A percentile compares a stretch with the other conserved stretches of the same genome.
Evolutionary conservation across 2,888 invertebrate species (phyloP).

Genomic region (Melinaea menophilus): DNA sequence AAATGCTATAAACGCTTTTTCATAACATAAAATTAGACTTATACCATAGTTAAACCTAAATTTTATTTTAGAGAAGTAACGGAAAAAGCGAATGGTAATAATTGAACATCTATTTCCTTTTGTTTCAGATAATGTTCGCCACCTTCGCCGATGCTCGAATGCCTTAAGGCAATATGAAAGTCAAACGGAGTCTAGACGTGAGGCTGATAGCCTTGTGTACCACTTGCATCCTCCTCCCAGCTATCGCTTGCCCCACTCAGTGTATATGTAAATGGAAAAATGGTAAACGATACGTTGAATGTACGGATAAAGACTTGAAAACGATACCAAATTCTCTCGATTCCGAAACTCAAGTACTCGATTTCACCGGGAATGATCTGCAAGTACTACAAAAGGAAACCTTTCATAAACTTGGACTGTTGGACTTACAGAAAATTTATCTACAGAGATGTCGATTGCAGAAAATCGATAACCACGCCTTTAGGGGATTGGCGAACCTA

Average conservation of each 20-base stretch:
- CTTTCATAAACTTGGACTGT: slow-evolving; percentile 86
- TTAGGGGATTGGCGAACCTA: slow-evolving; percentile 89
- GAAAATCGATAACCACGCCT: slow-evolving; percentile 87
- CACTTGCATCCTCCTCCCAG: slow-evolving; percentile 64
- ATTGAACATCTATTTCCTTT: slow-evolving; percentile 40
- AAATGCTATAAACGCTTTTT: no score
- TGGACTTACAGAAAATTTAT: slow-evolving; percentile 92
- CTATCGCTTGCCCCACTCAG: slow-evolving; percentile 83
- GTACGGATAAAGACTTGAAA: slow-evolving; percentile 86
- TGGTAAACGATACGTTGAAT: slow-evolving; percentile 94
- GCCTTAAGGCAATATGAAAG: slow-evolving; percentile 70
- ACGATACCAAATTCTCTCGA: slow-evolving; percentile 88
- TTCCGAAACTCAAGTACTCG: slow-evolving; percentile 91
- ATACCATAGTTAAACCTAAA: slow-evolving; percentile 10
- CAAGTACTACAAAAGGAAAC: slow-evolving; percentile 87
- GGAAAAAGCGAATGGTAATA: slow-evolving; percentile 28
- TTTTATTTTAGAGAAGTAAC: slow-evolving; percentile 26
- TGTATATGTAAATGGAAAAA: slow-evolving; percentile 96
- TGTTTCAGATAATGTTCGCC: slow-evolving; percentile 70
- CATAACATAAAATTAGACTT: no score
- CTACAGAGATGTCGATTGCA: slow-evolving; percentile 87
- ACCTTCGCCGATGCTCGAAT: slow-evolving; percentile 44
- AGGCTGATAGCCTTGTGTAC: slow-evolving; percentile 71
- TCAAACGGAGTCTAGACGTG: slow-evolving; percentile 58
- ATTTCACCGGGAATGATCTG: slow-evolving; percentile 90